Conservation (phyloP, 2,888 invertebrate genomes). For the Drosophila borborema region DNA sequence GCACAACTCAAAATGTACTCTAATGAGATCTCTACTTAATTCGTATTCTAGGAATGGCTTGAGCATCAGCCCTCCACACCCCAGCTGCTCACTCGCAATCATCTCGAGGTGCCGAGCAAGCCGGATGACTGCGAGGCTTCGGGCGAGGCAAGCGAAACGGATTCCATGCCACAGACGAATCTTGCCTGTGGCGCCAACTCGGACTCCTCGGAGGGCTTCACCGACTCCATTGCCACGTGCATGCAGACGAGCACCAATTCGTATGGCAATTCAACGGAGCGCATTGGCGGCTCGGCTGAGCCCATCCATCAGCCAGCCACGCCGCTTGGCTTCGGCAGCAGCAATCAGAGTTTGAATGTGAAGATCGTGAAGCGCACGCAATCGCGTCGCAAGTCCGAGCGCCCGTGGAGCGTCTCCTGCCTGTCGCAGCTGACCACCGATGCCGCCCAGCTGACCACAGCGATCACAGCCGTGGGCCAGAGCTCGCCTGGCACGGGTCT, state of each 20-base stretch:
- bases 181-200: constrained; percentile 85
- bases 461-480: constrained; percentile 78
- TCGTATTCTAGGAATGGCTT: constrained; percentile 83
- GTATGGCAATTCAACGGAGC: constrained; percentile 86
- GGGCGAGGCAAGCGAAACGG: constrained; percentile 91
- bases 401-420: constrained; percentile 96
- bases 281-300: constrained; percentile 87
- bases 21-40: not conserved
- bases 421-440: constrained; percentile 89
- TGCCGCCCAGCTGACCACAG: constrained; percentile 79
- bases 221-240: constrained; percentile 90
- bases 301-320: constrained; percentile 83
- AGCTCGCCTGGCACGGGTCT: constrained; percentile 86
- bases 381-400: constrained; percentile 85
- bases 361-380: constrained; percentile 87
- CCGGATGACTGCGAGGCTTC: constrained; percentile 91
- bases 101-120: constrained; percentile 51
- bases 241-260: constrained; percentile 86
- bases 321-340: constrained; percentile 66
- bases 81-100: constrained; percentile 59
- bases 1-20: not conserved
- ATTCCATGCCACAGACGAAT: constrained; percentile 86
- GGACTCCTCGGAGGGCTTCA: constrained; percentile 91
- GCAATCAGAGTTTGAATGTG: constrained; percentile 83
- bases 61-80: constrained; percentile 83